Conservation (phyloP, 2,113 vertebrate species). For the Sander lucioperca region DNA sequence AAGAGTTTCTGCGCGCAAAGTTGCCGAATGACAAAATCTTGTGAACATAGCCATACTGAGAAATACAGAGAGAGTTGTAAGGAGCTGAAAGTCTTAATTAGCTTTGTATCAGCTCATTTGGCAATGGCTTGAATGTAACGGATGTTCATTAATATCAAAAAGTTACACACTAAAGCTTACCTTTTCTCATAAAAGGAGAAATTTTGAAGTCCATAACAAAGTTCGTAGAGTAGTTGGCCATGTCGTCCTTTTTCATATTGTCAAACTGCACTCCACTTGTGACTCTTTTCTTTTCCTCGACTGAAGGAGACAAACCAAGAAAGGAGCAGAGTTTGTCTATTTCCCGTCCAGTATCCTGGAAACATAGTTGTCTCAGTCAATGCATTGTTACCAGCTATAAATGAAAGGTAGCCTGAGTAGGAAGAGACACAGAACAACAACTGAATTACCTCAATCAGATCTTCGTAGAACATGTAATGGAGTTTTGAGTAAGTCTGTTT, state of each 20-base stretch:
- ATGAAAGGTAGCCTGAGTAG: conserved; percentile 7
- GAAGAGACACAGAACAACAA: background rate
- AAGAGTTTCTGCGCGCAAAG: no score
- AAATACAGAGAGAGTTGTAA: no score
- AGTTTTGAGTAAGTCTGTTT: conserved; percentile 71
- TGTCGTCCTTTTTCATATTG: conserved; percentile 85
- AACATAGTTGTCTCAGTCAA: background rate
- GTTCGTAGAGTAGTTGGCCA: conserved; percentile 79
- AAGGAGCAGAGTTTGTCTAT: conserved; percentile 84
- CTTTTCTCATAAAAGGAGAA: conserved; percentile 86
- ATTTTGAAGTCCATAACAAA: conserved; percentile 71
- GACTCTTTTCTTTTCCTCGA: conserved; percentile 73
- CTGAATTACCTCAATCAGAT: conserved; percentile 81
- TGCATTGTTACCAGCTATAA: background rate
- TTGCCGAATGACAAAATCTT: no score
- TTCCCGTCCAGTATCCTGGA: conserved; percentile 81
- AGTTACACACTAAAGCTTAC: conserved; percentile 44
- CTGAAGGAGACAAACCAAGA: conserved; percentile 79
- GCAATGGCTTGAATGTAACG: no score
- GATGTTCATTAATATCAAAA: no score
- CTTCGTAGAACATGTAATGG: conserved; percentile 86
- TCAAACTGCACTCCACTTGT: conserved; percentile 82
- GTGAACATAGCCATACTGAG: no score
- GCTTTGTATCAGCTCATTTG: no score
- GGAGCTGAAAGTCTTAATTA: no score